Percentiles rank a stretch among this genome's conserved stretches.
These are phyloP conservation scores for Carapus acus DNA, from an alignment of 2,797 vertebrate genomes.

Conservation along the genomic window DNA sequence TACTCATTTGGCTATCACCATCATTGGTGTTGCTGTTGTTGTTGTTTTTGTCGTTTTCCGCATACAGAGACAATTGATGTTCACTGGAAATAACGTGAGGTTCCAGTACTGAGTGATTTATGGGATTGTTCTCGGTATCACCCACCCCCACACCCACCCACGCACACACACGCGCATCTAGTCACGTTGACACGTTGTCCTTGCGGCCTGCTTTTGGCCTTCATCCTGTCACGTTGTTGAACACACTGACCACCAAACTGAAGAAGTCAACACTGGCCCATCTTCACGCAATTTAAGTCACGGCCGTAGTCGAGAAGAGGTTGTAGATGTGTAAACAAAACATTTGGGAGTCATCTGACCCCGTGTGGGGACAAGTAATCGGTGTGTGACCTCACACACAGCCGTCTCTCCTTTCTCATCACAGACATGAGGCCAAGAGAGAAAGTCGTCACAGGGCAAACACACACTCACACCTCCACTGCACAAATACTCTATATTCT, in stretches of 20 bases:
- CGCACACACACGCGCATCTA: no score
- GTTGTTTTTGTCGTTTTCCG: neutral
- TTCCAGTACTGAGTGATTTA: neutral
- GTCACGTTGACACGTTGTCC: no score
- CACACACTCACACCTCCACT: constrained; percentile 8
- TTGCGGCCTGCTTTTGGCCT: no score
- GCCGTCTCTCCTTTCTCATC: constrained; percentile 65
- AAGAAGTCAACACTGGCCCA: constrained; percentile 5
- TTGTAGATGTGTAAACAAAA: constrained; percentile 70
- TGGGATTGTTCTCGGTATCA: no score
- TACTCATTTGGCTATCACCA: no score
- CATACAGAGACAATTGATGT: neutral
- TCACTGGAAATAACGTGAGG: neutral
- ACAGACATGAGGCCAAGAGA: constrained; percentile 58
- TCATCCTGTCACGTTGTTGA: neutral
- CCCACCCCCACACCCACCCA: no score
- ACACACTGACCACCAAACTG: neutral
- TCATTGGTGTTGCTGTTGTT: no score
- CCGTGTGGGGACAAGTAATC: constrained; percentile 65
- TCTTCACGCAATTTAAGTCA: constrained; percentile 15
- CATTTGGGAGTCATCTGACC: constrained; percentile 68
- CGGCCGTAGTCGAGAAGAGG: constrained; percentile 19
- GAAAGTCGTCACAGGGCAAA: constrained; percentile 66
- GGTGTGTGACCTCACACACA: constrained; percentile 69
- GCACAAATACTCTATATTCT: constrained; percentile 1